Percentiles rank a stretch among this genome's conserved stretches.
Evolutionary conservation across 2,888 invertebrate genomes (phyloP).

Genomic region (Idaea straminata): DNA sequence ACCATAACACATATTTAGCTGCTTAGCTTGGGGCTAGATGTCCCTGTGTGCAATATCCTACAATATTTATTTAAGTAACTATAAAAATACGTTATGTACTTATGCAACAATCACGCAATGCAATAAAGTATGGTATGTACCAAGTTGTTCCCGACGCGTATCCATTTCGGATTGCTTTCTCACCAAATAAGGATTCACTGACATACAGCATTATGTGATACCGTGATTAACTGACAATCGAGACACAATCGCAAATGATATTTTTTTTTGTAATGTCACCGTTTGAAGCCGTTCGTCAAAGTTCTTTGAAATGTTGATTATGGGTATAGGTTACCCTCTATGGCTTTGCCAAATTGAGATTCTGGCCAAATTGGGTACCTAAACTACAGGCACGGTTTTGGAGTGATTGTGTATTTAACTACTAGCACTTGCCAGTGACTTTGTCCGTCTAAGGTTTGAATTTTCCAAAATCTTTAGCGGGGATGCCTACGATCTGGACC

Average conservation of each 20-base stretch:
- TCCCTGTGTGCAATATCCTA: background rate
- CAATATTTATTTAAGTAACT: background rate
- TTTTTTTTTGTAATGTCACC: constrained; percentile 54
- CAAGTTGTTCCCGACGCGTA: constrained; percentile 60
- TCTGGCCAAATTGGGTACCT: constrained; percentile 38
- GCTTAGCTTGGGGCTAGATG: no score
- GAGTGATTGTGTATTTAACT: constrained; percentile 21
- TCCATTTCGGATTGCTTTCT: constrained; percentile 77
- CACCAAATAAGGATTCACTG: constrained; percentile 75
- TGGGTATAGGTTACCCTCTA: constrained; percentile 59
- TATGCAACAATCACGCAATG: constrained; percentile 49
- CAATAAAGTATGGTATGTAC: constrained; percentile 56
- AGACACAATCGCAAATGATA: constrained; percentile 54
- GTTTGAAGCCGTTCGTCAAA: constrained; percentile 54
- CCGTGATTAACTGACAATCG: constrained; percentile 70
- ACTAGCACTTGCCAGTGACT: constrained; percentile 7
- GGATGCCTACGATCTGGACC: no score
- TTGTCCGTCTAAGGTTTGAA: background rate
- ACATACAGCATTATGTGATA: constrained; percentile 65
- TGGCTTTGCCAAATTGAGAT: constrained; percentile 58
- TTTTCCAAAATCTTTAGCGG: no score
- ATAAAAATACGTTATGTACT: constrained; percentile 18
- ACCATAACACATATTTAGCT: no score
- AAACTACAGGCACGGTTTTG: constrained; percentile 25
- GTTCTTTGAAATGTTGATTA: constrained; percentile 39